These are phyloP conservation scores for Dolichotis patagonum DNA, from an alignment of 2,113 vertebrate genomes.

Conservation along the genomic window DNA sequence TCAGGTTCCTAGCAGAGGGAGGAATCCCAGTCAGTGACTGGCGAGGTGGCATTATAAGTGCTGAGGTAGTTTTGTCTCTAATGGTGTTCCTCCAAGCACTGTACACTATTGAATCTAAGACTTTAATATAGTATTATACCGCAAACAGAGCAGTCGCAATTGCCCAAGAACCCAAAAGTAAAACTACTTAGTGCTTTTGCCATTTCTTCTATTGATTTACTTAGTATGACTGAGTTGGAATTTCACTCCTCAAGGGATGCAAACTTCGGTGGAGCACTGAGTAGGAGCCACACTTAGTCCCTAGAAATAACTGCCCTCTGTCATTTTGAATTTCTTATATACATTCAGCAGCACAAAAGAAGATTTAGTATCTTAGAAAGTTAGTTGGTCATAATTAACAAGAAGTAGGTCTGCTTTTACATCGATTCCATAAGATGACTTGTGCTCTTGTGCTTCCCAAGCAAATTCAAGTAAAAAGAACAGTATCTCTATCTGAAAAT, in stretches of 20 bases:
- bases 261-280: background rate
- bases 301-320: background rate
- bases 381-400: background rate
- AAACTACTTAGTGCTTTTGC: background rate
- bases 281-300: no score
- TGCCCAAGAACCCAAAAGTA: background rate
- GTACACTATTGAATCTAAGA: background rate
- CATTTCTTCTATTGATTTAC: background rate
- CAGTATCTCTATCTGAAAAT: no score
- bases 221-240: background rate
- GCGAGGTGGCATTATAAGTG: accelerated
- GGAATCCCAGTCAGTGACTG: background rate
- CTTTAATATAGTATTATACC: background rate
- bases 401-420: background rate
- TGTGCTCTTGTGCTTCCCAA: background rate
- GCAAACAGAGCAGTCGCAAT: background rate
- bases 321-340: background rate
- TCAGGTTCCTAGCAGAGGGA: background rate
- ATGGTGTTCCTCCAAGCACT: background rate
- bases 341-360: background rate
- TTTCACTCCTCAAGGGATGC: no score
- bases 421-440: background rate
- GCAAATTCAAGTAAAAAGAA: background rate
- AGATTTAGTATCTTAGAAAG: background rate
- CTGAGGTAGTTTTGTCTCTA: background rate